A percentile compares a stretch with the other conserved stretches of the same genome.
phyloP scores from a whole-genome alignment of 2,888 invertebrate genomes.

The Calameuta pallipes region DNA sequence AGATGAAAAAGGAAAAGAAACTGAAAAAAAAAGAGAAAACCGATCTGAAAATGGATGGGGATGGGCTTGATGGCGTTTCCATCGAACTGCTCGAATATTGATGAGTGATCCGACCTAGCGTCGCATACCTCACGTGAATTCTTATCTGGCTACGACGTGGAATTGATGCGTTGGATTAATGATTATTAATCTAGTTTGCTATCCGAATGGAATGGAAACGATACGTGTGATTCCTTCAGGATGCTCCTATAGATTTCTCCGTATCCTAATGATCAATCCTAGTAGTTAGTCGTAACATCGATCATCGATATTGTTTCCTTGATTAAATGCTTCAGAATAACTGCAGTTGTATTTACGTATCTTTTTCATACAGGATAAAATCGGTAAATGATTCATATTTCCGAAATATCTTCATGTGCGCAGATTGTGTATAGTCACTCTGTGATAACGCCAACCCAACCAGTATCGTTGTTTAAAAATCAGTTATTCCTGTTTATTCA shows the following conservation, averaged over 20 bases:
- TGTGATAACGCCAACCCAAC: not conserved
- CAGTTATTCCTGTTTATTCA: not conserved
- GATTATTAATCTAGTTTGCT: not conserved
- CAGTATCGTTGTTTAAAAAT: not conserved
- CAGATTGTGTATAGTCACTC: not conserved
- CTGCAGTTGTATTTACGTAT: not conserved
- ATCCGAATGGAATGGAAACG: not conserved
- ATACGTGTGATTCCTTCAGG: too few species aligned
- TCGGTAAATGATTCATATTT: not conserved
- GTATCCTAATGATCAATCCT: not conserved
- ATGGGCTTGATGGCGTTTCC: not conserved
- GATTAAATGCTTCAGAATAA: not conserved
- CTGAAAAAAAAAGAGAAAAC: not conserved
- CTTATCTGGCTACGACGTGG: conserved; percentile 12
- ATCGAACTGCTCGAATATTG: conserved; percentile 11
- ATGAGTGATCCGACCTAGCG: conserved; percentile 17
- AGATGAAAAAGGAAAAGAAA: not conserved
- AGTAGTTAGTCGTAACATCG: not conserved
- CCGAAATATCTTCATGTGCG: not conserved
- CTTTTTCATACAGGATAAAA: not conserved
- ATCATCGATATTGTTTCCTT: too few species aligned
- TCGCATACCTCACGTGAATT: conserved; percentile 19
- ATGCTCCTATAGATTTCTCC: not conserved
- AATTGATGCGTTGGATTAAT: conserved; percentile 16
- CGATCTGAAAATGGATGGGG: not conserved